Conservation (phyloP, 2,888 invertebrate genomes). For the Scaeva pyrastri region DNA sequence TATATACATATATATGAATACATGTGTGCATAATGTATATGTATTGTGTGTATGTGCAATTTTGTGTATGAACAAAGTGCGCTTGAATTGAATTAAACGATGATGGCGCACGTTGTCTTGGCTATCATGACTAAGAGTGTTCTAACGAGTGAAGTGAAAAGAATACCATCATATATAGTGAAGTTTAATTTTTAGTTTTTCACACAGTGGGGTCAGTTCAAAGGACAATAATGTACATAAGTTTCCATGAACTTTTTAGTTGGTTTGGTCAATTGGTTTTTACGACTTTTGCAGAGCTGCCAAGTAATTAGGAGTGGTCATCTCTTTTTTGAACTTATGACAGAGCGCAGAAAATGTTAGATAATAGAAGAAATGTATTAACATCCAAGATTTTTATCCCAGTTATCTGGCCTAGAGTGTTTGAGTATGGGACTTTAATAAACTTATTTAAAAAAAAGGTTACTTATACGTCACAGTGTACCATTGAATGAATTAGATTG, state of each 20-base stretch:
- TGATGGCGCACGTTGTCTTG: slow-evolving; percentile 56
- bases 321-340: not conserved
- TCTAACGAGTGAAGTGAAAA: not conserved
- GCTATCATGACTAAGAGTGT: slow-evolving; percentile 7
- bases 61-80: not conserved
- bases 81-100: slow-evolving; percentile 55
- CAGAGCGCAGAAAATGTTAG: too few species aligned
- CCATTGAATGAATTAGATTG: too few species aligned
- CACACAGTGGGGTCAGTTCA: slow-evolving; percentile 32
- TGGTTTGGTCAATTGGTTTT: slow-evolving; percentile 7
- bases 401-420: too few species aligned
- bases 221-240: not conserved
- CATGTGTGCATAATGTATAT: not conserved
- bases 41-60: not conserved
- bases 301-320: not conserved
- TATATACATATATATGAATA: not conserved
- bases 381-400: too few species aligned
- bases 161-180: too few species aligned
- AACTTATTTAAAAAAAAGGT: too few species aligned
- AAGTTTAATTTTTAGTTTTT: not conserved
- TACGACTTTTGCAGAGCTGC: slow-evolving; percentile 18
- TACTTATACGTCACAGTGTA: too few species aligned
- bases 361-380: too few species aligned
- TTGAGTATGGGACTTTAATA: too few species aligned
- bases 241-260: not conserved